Conservation (phyloP, 1,140 invertebrate genomes). For the Neodiprion pinetum region DNA sequence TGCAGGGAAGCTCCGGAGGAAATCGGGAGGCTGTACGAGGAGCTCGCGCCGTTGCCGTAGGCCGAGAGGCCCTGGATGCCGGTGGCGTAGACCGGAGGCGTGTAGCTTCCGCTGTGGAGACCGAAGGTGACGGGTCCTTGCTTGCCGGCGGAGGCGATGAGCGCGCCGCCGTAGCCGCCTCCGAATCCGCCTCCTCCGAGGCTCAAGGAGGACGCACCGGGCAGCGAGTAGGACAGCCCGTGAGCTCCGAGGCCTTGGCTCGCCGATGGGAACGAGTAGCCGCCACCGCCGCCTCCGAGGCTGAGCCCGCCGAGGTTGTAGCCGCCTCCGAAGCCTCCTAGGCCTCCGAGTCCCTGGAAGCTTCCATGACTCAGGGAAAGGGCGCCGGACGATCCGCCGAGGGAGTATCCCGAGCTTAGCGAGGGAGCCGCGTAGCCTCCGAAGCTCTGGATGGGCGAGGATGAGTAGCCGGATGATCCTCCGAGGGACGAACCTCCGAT, state of each 20-base stretch:
- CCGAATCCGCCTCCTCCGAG: conserved; percentile 19
- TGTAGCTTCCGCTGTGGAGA: conserved; percentile 26
- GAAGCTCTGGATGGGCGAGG: neutral
- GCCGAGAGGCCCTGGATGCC: conserved; percentile 37
- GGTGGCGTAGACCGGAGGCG: conserved; percentile 26
- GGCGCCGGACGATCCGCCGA: conserved; percentile 21
- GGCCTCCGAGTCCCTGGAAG: conserved; percentile 19
- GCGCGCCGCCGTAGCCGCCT: conserved; percentile 14
- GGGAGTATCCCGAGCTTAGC: neutral
- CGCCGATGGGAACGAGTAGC: neutral
- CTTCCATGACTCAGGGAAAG: conserved; percentile 16
- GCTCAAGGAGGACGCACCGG: conserved; percentile 16
- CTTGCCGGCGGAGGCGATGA: conserved; percentile 32
- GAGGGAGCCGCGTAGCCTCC: neutral
- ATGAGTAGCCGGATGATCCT: conserved; percentile 28
- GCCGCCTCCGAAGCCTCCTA: conserved; percentile 30
- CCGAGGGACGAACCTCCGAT: conserved; percentile 16
- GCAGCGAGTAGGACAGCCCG: conserved; percentile 27
- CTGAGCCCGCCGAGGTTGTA: conserved; percentile 25
- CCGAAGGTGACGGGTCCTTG: conserved; percentile 55
- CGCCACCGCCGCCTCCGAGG: neutral
- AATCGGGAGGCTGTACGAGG: conserved; percentile 31
- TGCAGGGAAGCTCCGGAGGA: neutral
- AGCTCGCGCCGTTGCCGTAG: conserved; percentile 29
- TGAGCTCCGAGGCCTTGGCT: conserved; percentile 34